These are phyloP conservation scores for Punctoribates punctum DNA, from an alignment of 2,888 invertebrate species.

Conservation along the genomic window DNA sequence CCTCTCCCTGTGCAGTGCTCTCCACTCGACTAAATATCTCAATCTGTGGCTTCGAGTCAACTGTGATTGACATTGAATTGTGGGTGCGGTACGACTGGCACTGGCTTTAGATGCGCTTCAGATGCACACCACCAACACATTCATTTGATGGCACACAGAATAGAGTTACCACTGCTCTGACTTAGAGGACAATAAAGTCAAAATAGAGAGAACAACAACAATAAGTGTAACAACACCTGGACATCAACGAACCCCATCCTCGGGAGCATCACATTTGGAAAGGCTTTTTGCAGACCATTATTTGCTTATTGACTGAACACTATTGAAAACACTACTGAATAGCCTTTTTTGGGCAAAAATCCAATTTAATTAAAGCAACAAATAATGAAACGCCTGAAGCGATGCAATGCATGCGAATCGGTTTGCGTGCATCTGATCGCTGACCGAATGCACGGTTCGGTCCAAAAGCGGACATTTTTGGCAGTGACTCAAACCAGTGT, in stretches of 20 bases:
- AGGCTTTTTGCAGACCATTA: slow-evolving; percentile 16
- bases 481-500: background rate
- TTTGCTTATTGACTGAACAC: background rate
- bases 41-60: slow-evolving; percentile 31
- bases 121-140: slow-evolving; percentile 32
- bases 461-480: background rate
- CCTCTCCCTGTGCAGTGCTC: background rate
- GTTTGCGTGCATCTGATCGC: slow-evolving; percentile 20
- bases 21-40: slow-evolving; percentile 33
- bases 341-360: slow-evolving; percentile 29
- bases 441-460: slow-evolving; percentile 3
- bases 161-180: slow-evolving; percentile 9
- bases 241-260: slow-evolving; percentile 28
- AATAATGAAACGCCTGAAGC: slow-evolving; percentile 33
- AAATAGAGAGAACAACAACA: slow-evolving; percentile 15
- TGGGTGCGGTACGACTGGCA: slow-evolving; percentile 22
- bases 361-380: slow-evolving; percentile 29
- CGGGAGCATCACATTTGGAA: background rate
- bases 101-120: slow-evolving; percentile 33
- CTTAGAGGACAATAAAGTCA: slow-evolving; percentile 24
- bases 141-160: background rate
- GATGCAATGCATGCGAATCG: slow-evolving; percentile 11
- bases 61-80: slow-evolving; percentile 36
- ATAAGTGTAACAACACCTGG: slow-evolving; percentile 33
- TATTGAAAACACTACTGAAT: background rate